Conservation (phyloP, 2,797 vertebrate genomes). For the Melanitta fusca region DNA sequence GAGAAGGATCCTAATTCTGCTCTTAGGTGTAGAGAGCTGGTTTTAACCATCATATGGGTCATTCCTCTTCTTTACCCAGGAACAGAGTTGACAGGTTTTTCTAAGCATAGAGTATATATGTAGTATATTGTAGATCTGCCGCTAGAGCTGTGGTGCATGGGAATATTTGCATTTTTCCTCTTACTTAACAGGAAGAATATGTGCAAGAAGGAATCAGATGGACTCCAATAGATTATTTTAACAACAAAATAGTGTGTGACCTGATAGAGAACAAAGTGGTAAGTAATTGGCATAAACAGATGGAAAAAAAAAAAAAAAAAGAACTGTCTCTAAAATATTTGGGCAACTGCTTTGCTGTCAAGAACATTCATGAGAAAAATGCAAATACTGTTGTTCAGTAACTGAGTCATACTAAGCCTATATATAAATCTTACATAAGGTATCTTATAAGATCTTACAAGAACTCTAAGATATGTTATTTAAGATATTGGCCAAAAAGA, state of each 20-base stretch:
- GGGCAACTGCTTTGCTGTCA: constrained; percentile 16
- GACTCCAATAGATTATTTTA: constrained; percentile 96
- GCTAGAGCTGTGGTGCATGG: neutral
- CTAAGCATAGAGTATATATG: neutral
- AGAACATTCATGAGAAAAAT: constrained; percentile 26
- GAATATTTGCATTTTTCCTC: neutral
- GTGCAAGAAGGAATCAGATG: constrained; percentile 97
- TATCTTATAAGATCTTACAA: constrained; percentile 15
- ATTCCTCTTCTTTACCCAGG: neutral
- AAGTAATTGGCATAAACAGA: constrained; percentile 52
- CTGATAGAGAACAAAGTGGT: constrained; percentile 98
- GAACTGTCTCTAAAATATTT: neutral
- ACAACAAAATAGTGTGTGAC: constrained; percentile 98
- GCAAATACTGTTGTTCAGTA: constrained; percentile 45
- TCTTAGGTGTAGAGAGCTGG: neutral
- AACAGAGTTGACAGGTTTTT: neutral
- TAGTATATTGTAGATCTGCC: neutral
- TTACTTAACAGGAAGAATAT: constrained; percentile 90
- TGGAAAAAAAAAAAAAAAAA: neutral
- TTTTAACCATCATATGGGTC: neutral
- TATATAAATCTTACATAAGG: constrained; percentile 63
- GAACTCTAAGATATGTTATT: neutral
- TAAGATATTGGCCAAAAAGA: neutral
- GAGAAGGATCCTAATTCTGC: neutral
- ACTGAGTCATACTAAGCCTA: constrained; percentile 59